Evolutionary conservation across 2,888 invertebrate species (phyloP), one percentile per base, ranked within the genome.

Genomic region (Gymnocheta viridis): DNA sequence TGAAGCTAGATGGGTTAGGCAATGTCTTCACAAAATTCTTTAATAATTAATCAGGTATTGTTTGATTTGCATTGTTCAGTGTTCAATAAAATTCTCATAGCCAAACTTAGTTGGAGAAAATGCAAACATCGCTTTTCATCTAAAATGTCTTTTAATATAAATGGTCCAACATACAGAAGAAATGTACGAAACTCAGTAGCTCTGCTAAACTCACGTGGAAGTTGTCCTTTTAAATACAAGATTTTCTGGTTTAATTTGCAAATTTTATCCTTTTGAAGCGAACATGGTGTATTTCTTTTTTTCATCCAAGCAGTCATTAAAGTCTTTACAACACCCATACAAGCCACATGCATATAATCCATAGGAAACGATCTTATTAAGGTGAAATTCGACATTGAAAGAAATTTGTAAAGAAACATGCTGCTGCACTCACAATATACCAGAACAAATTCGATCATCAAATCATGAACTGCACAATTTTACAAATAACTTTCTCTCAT

Each of bases 331-430:
- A 72, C 70, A 22, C 76, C 82, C n/a, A 77, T 29, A 38, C 76
- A 82, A 70, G 77, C 70, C 38, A 72, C 72, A 54, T 82, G 77
- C 66, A 72, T 77, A 29, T 82, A 82, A 67, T 78, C 51, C 35
- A 73, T 49, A 9, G 77, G 72, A 82, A 82, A 82, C n/a, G 66
- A 78, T 60, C 14, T 24, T 47, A 77, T 38, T 47, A 78, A n/a
- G 66, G 29, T 6, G 29, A 29, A n/a, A n/a, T n/a, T n/a, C n/a
- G n/a, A n/a, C n/a, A n/a, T n/a, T n/a, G n/a, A n/a, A n/a, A n/a
- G n/a, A n/a, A n/a, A n/a, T n/a, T n/a, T n/a, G n/a, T n/a, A n/a
- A n/a, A n/a, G n/a, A n/a, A n/a, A n/a, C n/a, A n/a, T n/a, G n/a
- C n/a, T n/a, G n/a, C n/a, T n/a, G n/a, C n/a, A n/a, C n/a, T n/a